These are phyloP conservation scores for Petrocephalus microphthalmus DNA, from an alignment of 2,113 vertebrate species.

Conservation along the genomic window DNA sequence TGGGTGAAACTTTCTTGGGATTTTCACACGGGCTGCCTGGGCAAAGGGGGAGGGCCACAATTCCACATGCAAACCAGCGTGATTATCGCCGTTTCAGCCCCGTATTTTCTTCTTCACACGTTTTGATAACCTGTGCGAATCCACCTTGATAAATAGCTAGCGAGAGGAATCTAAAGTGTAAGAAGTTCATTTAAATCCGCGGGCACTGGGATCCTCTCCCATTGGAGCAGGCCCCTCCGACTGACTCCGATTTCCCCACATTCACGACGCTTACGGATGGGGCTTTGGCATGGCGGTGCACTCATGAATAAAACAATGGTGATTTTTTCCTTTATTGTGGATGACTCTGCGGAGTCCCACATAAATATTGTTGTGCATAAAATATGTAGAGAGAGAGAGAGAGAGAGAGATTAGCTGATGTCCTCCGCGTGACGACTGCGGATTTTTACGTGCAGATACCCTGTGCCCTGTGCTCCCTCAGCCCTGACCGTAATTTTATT, in stretches of 20 bases:
- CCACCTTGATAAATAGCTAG: slow-evolving; percentile 22
- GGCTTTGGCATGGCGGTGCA: neutral
- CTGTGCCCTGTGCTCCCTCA: neutral
- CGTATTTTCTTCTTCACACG: slow-evolving; percentile 19
- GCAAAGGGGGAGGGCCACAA: neutral
- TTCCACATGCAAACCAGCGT: neutral
- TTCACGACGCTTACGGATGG: neutral
- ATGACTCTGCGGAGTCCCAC: neutral
- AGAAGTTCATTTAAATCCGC: slow-evolving; percentile 17
- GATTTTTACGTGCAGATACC: neutral
- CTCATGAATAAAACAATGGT: neutral
- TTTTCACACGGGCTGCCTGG: neutral
- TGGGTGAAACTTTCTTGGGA: slow-evolving; percentile 2
- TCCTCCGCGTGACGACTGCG: neutral
- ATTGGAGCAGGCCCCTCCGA: neutral
- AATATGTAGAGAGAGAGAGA: neutral
- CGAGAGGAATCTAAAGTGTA: neutral
- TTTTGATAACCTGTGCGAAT: slow-evolving; percentile 18
- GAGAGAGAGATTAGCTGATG: neutral
- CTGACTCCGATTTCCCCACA: neutral
- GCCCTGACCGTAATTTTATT: neutral
- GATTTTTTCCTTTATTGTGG: neutral
- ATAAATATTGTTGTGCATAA: neutral
- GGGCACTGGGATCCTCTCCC: neutral
- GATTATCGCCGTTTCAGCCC: slow-evolving; percentile 23